Conservation (phyloP, 2,797 vertebrate species). For the Darevskia nairensis region DNA sequence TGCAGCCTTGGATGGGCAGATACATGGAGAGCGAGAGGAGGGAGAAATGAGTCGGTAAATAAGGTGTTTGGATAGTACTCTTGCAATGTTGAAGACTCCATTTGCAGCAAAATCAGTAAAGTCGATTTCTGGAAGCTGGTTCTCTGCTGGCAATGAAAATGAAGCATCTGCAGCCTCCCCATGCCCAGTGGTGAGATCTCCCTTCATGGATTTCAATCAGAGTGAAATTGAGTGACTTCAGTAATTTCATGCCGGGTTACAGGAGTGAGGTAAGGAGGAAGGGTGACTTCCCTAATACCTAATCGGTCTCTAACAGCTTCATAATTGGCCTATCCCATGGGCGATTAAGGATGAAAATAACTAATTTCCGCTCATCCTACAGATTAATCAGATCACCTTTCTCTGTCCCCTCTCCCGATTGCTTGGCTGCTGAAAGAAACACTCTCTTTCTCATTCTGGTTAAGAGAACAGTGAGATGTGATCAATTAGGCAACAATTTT, state of each 20-base stretch:
- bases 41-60: slow-evolving; percentile 16
- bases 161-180: slow-evolving; percentile 55
- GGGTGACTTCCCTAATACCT: slow-evolving; percentile 68
- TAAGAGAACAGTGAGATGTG: slow-evolving; percentile 58
- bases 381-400: slow-evolving; percentile 77
- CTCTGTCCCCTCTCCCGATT: slow-evolving; percentile 59
- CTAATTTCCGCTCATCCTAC: slow-evolving; percentile 75
- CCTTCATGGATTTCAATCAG: slow-evolving; percentile 70
- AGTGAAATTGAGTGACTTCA: slow-evolving; percentile 73
- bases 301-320: slow-evolving; percentile 75
- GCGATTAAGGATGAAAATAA: slow-evolving; percentile 79
- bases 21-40: slow-evolving; percentile 2
- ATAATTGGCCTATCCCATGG: slow-evolving; percentile 75
- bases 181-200: slow-evolving; percentile 60
- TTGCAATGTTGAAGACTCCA: slow-evolving; percentile 43
- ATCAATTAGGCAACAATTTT: slow-evolving; percentile 39
- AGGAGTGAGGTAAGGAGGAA: slow-evolving; percentile 67
- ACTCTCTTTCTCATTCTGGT: slow-evolving; percentile 46
- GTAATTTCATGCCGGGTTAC: slow-evolving; percentile 75
- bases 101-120: slow-evolving; percentile 71
- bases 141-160: slow-evolving; percentile 60
- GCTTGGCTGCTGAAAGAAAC: slow-evolving; percentile 68
- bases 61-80: slow-evolving; percentile 55
- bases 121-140: slow-evolving; percentile 61
- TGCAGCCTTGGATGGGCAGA: not conserved